Conservation (phyloP, 2,888 invertebrate species). For the Tholera decimalis region DNA sequence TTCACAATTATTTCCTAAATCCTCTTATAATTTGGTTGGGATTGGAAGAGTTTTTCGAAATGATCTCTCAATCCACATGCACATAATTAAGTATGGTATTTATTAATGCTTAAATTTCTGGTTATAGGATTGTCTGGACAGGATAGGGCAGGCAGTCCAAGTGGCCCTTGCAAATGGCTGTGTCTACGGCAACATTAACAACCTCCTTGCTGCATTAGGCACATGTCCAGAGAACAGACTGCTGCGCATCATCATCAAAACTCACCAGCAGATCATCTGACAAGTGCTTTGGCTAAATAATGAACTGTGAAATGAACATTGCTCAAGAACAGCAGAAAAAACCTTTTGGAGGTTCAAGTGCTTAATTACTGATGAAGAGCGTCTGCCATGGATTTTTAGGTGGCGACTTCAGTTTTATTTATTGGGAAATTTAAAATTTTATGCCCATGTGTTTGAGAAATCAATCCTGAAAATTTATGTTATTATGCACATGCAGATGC, state of each 20-base stretch:
- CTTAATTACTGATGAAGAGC: neutral
- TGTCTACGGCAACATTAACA: slow-evolving; percentile 95
- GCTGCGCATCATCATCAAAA: slow-evolving; percentile 92
- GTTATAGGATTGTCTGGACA: slow-evolving; percentile 93
- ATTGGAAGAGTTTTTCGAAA: too few relatives aligned
- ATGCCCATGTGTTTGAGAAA: neutral
- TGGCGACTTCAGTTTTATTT: too few relatives aligned
- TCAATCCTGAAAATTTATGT: too few relatives aligned
- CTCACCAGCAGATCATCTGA: slow-evolving; percentile 90
- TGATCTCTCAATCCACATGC: too few relatives aligned
- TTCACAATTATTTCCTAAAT: too few relatives aligned
- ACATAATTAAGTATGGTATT: too few relatives aligned
- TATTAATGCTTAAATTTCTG: neutral
- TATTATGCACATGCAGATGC: too few relatives aligned
- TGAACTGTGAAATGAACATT: slow-evolving; percentile 7
- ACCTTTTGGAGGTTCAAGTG: neutral
- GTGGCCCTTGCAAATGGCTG: slow-evolving; percentile 95
- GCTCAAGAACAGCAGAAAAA: neutral
- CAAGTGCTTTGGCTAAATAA: slow-evolving; percentile 54
- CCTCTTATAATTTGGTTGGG: too few relatives aligned
- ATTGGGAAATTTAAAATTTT: too few relatives aligned
- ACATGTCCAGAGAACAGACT: slow-evolving; percentile 93
- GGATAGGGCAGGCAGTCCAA: slow-evolving; percentile 96
- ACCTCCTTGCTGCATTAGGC: slow-evolving; percentile 92
- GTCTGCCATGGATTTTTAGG: too few relatives aligned